phyloP scores from a whole-genome alignment of 2,113 vertebrate genomes.

The Albula glossodonta region DNA sequence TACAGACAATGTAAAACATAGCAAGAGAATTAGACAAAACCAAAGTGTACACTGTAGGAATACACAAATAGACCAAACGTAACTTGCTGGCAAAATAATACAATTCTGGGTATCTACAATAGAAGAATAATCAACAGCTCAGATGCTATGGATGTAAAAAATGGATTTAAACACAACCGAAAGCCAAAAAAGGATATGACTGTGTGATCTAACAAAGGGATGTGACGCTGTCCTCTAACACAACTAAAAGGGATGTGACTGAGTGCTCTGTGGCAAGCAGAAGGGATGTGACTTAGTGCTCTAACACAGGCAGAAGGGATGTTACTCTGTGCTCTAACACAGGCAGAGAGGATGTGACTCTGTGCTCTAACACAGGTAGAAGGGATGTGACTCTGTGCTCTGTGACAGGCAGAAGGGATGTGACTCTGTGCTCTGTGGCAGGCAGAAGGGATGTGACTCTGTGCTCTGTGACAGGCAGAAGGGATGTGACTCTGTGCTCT shows the following conservation, averaged over 20 bases:
- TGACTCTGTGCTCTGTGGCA: slow-evolving; percentile 38
- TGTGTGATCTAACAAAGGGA: slow-evolving; percentile 26
- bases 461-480: slow-evolving; percentile 50
- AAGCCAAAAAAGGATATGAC: slow-evolving; percentile 32
- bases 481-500: slow-evolving; percentile 35
- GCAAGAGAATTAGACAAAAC: too few relatives aligned
- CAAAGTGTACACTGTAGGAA: too few relatives aligned
- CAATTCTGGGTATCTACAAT: too few relatives aligned
- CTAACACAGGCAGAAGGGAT: slow-evolving; percentile 53
- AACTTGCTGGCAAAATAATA: too few relatives aligned
- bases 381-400: slow-evolving; percentile 33
- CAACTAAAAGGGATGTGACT: slow-evolving; percentile 52
- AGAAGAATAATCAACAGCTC: too few relatives aligned
- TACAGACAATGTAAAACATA: too few relatives aligned
- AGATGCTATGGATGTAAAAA: too few relatives aligned
- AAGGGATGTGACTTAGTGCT: not conserved
- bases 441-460: slow-evolving; percentile 46
- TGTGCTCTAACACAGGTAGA: slow-evolving; percentile 46
- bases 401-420: too few relatives aligned
- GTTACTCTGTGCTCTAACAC: slow-evolving; percentile 31
- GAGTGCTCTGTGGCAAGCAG: not conserved
- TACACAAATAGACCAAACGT: too few relatives aligned
- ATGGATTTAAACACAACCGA: too few relatives aligned
- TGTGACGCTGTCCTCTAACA: slow-evolving; percentile 32
- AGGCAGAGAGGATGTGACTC: slow-evolving; percentile 46